Base-by-base conservation (phyloP, 1,140 invertebrate genomes). In the Sycobia sp. region DNA sequence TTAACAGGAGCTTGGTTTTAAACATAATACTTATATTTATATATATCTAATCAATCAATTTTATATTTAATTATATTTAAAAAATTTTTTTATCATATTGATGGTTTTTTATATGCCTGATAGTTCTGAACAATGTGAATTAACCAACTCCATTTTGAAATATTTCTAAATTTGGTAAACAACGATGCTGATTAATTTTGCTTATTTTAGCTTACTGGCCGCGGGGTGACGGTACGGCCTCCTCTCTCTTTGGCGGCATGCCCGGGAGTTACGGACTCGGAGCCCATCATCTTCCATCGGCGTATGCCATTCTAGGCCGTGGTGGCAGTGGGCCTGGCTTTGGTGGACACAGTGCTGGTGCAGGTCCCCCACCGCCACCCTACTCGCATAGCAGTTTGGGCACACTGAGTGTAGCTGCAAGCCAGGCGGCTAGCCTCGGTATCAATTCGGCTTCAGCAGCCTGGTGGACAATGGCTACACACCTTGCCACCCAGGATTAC, bases 391-490 rank as follows among this genome's bases (percentile, higher is more conserved):
- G 77, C 78, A 82, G 76, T 58, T 86, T 89, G 56, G 90, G 88
- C 59, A 91, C 90, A 41, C 85, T 92, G 66, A 89, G 89, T 62
- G 90, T 91, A 58, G 90, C 90, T 27, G 91, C 90, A 55, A 91
- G 87, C 76, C 91, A 92, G 79, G 90, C 90, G 27, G 90, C 90
- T 34, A 91, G 89, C 72, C 79, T 93, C 68, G 86, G 86, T 72
- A 82, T 82, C 38, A 82, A 79, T 70, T 69, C 80, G 76, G 58
- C 81, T 86, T 90, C 89, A 79, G 89, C 89, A 67, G 89, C 90
- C 61, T 94, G 92, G 92, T 93, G 91, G 91, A 90, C 89, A 22
- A 92, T 94, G 90, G 90, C 91, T 22, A 90, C 89, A 27, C 91
- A 93, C 71, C 77, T 94, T 60, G 91, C 91, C 14, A 90, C 91